Conservation (phyloP, 2,797 vertebrate species). For the Apogon hyalosoma region DNA sequence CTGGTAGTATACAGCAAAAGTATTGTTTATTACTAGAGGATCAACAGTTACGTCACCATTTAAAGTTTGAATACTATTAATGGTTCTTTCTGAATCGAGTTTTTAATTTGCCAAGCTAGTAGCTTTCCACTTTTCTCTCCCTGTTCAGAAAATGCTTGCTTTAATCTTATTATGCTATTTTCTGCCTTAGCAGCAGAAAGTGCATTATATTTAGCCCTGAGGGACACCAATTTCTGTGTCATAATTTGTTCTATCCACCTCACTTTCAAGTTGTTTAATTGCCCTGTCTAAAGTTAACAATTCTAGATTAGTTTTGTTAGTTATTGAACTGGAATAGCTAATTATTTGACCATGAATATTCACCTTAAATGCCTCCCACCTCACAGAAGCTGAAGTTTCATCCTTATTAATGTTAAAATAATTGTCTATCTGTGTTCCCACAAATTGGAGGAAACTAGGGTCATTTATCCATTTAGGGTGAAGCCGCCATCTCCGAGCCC, state of each 20-base stretch:
- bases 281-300: neutral
- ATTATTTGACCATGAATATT: neutral
- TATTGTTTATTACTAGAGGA: neutral
- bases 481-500: too few species aligned
- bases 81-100: neutral
- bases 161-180: neutral
- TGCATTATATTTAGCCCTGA: neutral
- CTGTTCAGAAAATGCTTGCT: slow-evolving; percentile 2
- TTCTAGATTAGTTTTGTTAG: neutral
- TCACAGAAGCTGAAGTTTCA: neutral
- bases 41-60: neutral
- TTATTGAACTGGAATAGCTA: neutral
- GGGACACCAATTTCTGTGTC: neutral
- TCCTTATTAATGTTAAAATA: too few species aligned
- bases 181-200: neutral
- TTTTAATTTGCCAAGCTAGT: slow-evolving; percentile 2
- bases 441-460: too few species aligned
- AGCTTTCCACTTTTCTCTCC: neutral
- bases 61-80: neutral
- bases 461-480: too few species aligned
- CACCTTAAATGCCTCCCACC: slow-evolving; percentile 4
- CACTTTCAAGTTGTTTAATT: neutral
- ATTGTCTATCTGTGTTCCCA: too few species aligned
- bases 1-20: neutral
- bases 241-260: too few species aligned